A percentile compares a stretch with the other conserved stretches of the same genome.
phyloP scores from a whole-genome alignment of 2,797 vertebrate genomes.

The Lacerta bilineata region DNA sequence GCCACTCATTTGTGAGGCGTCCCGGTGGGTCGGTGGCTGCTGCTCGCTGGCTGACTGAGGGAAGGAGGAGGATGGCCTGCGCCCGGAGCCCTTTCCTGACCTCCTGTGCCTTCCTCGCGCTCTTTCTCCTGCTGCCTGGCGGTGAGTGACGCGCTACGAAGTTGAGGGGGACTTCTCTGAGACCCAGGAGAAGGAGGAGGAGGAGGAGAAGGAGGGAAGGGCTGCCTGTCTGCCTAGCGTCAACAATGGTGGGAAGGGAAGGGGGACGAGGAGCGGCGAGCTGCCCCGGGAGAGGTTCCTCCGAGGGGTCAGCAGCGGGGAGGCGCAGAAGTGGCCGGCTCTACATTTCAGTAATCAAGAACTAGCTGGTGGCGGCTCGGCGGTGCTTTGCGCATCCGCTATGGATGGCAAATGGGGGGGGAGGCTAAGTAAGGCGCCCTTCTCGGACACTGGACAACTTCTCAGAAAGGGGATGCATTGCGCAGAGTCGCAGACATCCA shows the following conservation, averaged over 20 bases:
- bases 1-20: neutral
- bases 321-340: no score
- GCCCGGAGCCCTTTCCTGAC: neutral
- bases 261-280: no score
- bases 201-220: neutral
- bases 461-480: neutral
- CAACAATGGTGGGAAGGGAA: neutral
- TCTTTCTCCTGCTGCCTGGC: neutral
- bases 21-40: neutral
- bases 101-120: neutral
- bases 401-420: neutral
- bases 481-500: no score
- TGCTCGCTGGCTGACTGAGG: neutral
- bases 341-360: no score
- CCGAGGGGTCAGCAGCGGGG: neutral
- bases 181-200: neutral
- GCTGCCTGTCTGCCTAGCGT: no score
- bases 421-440: neutral
- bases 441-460: neutral
- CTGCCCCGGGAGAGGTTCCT: no score
- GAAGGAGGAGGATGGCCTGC: constrained; percentile 14
- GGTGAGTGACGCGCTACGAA: constrained; percentile 4
- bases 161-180: neutral
- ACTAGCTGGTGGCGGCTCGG: neutral
- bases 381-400: neutral